phyloP scores from a whole-genome alignment of 1,140 invertebrate genomes.

The Alviniconcha marisindica region DNA sequence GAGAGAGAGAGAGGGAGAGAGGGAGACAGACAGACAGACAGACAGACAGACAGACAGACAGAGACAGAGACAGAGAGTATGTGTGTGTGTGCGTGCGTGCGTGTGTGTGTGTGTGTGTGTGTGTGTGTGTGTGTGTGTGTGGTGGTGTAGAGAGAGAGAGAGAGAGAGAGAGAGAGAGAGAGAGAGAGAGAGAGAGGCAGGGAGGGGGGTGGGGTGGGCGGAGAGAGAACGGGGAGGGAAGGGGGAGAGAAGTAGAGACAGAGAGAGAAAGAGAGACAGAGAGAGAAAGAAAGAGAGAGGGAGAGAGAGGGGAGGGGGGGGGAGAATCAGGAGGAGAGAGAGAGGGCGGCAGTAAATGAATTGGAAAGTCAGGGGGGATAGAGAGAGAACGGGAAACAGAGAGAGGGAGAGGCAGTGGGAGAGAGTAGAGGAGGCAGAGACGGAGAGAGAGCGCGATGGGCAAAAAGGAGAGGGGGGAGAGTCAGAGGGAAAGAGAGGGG shows the following conservation, averaged over 20 bases:
- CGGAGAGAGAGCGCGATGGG: background rate
- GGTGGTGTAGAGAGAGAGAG: background rate
- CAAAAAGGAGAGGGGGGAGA: background rate
- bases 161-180: background rate
- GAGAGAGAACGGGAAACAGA: too few relatives aligned
- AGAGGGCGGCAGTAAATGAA: background rate
- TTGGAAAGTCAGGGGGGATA: too few relatives aligned
- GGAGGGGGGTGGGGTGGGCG: background rate
- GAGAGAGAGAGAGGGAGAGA: background rate
- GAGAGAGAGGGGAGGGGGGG: background rate
- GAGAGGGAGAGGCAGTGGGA: too few relatives aligned
- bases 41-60: slow-evolving; percentile 8
- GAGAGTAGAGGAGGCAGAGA: too few relatives aligned
- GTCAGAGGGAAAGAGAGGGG: background rate
- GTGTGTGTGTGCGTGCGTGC: slow-evolving; percentile 7
- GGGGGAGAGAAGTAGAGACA: background rate
- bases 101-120: background rate
- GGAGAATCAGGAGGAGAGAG: too few relatives aligned
- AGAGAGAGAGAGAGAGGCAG: background rate
- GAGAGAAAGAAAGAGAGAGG: background rate
- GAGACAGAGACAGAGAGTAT: background rate
- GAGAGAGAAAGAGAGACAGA: background rate
- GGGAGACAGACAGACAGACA: background rate
- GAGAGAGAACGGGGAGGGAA: background rate
- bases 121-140: background rate